These are phyloP conservation scores for Aldabrachelys gigantea DNA, from an alignment of 2,113 vertebrate genomes.

Conservation along the genomic window DNA sequence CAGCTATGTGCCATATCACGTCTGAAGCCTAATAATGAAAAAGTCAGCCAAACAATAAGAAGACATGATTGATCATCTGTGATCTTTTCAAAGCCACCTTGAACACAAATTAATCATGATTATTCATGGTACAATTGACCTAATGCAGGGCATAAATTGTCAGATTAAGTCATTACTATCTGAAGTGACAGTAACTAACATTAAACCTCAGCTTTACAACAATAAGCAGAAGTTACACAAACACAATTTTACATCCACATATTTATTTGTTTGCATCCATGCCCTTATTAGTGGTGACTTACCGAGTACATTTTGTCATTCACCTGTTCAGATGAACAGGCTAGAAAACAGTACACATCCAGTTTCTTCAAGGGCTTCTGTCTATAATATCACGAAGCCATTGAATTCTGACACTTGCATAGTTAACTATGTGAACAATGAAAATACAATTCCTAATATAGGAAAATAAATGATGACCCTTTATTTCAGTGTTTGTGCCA, in stretches of 20 bases:
- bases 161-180: not conserved
- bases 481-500: conserved; percentile 67
- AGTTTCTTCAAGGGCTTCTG: conserved; percentile 8
- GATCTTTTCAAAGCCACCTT: not conserved
- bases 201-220: not conserved
- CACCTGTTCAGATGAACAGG: not conserved
- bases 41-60: not conserved
- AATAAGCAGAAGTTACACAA: not conserved
- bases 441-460: conserved; percentile 42
- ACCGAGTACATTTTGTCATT: not conserved
- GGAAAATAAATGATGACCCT: conserved; percentile 57
- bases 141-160: conserved; percentile 2
- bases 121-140: not conserved
- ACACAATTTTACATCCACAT: not conserved
- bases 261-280: not conserved
- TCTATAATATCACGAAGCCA: conserved; percentile 33
- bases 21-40: not conserved
- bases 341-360: not conserved
- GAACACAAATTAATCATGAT: not conserved
- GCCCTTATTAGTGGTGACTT: not conserved
- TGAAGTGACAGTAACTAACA: not conserved
- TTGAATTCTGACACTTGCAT: conserved; percentile 51
- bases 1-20: not conserved
- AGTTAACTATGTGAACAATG: conserved; percentile 44
- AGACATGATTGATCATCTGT: not conserved